phyloP scores from a whole-genome alignment of 2,797 vertebrate species.

The Urophycis tenuis region DNA sequence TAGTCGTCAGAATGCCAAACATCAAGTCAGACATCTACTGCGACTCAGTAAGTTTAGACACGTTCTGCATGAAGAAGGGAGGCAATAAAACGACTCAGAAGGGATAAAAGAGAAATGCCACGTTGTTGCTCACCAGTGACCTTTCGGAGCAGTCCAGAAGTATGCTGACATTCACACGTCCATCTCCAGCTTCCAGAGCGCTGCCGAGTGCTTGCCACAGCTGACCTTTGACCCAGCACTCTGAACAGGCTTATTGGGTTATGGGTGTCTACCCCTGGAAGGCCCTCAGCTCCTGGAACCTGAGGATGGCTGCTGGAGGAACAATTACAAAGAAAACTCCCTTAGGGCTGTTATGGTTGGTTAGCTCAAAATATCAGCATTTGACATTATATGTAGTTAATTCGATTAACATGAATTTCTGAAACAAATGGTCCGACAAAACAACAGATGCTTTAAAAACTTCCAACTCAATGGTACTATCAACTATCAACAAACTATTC shows the following conservation, averaged over 20 bases:
- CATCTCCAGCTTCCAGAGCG: conserved; percentile 31
- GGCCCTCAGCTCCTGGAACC: conserved; percentile 18
- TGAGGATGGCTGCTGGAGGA: conserved; percentile 13
- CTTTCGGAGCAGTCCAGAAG: conserved; percentile 2
- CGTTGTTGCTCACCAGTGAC: conserved; percentile 11
- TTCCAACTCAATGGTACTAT: background rate
- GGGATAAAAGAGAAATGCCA: conserved; percentile 1
- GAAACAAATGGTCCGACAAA: background rate
- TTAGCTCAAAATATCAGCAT: background rate
- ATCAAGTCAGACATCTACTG: background rate
- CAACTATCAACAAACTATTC: background rate
- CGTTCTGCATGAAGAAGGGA: background rate
- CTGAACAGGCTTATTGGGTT: conserved; percentile 56
- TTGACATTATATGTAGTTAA: background rate
- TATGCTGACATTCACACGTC: conserved; percentile 21
- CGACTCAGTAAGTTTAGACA: background rate
- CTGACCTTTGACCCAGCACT: conserved; percentile 48
- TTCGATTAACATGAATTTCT: background rate
- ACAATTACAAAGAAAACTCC: background rate
- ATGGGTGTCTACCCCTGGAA: conserved; percentile 19
- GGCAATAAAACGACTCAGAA: background rate
- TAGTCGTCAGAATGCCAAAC: background rate
- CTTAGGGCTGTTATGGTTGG: background rate
- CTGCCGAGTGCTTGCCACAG: conserved; percentile 7
- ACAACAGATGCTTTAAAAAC: background rate